These are phyloP conservation scores for Euura lappo DNA, from an alignment of 1,140 invertebrate genomes.

Conservation along the genomic window DNA sequence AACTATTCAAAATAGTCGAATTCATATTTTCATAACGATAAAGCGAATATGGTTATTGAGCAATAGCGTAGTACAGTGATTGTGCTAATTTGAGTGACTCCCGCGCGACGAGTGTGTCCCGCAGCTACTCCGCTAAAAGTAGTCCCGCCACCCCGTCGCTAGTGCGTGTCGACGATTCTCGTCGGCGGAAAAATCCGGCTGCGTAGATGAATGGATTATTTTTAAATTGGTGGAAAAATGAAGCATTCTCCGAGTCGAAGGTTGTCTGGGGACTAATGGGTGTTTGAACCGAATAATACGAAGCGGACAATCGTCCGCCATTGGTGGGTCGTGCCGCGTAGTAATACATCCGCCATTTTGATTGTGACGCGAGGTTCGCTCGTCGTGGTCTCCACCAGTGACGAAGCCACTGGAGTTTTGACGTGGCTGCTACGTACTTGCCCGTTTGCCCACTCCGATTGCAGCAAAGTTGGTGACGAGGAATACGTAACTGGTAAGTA, in stretches of 20 bases:
- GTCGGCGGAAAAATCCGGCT: neutral
- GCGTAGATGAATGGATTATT: neutral
- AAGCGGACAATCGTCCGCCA: neutral
- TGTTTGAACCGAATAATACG: too few relatives aligned
- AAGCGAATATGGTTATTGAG: slow-evolving; percentile 3
- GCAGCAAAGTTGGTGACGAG: slow-evolving; percentile 92
- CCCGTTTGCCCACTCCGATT: slow-evolving; percentile 89
- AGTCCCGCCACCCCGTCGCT: neutral
- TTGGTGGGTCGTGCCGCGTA: slow-evolving; percentile 9
- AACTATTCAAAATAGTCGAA: too few relatives aligned
- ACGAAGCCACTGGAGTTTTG: slow-evolving; percentile 90
- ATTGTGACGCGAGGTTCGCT: slow-evolving; percentile 70
- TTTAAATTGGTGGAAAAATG: too few relatives aligned
- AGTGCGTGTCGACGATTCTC: too few relatives aligned
- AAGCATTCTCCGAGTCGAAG: too few relatives aligned
- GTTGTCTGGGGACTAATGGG: too few relatives aligned
- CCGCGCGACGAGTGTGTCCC: neutral
- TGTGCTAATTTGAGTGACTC: slow-evolving; percentile 11
- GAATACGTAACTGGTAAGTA: slow-evolving; percentile 94
- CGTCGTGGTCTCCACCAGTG: slow-evolving; percentile 73
- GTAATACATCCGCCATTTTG: slow-evolving; percentile 64
- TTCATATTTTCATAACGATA: neutral
- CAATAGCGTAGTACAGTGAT: neutral
- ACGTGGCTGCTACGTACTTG: slow-evolving; percentile 94
- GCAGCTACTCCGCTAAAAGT: neutral